Evolutionary conservation across 2,888 invertebrate genomes (phyloP).

Genomic region (Trissoscelio sp.): DNA sequence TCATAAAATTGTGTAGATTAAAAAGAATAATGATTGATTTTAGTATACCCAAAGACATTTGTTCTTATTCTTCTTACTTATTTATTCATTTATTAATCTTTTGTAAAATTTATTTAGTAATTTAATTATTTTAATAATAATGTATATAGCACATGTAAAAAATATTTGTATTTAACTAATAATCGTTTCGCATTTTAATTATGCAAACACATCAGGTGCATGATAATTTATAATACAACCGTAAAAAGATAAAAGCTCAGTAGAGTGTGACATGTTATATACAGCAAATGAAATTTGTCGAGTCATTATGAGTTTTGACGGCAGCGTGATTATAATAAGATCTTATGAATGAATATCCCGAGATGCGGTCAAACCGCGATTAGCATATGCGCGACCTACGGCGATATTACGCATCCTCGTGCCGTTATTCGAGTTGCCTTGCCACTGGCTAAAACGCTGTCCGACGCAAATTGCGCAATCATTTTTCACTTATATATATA

Average conservation of each 20-base stretch:
- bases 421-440: constrained; percentile 79
- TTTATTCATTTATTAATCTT: too few species aligned
- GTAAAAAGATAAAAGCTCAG: neutral
- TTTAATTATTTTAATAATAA: too few species aligned
- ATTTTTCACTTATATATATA: constrained; percentile 42
- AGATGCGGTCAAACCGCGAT: constrained; percentile 64
- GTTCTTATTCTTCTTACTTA: too few species aligned
- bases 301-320: constrained; percentile 43
- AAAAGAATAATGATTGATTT: too few species aligned
- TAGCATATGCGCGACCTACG: constrained; percentile 76
- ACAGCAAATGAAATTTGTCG: constrained; percentile 35
- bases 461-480: constrained; percentile 58
- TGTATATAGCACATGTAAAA: too few species aligned
- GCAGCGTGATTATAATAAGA: constrained; percentile 43
- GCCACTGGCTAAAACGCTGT: constrained; percentile 73
- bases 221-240: neutral
- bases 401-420: constrained; percentile 75
- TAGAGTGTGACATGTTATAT: constrained; percentile 24
- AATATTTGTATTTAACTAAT: too few species aligned
- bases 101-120: too few species aligned
- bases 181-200: too few species aligned
- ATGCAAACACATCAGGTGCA: too few species aligned
- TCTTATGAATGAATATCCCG: constrained; percentile 55
- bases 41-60: too few species aligned
- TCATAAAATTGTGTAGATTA: too few species aligned